Percentiles rank a stretch among this genome's conserved stretches.
phyloP scores from a whole-genome alignment of 2,113 vertebrate genomes.

The Triplophysa dalaica region DNA sequence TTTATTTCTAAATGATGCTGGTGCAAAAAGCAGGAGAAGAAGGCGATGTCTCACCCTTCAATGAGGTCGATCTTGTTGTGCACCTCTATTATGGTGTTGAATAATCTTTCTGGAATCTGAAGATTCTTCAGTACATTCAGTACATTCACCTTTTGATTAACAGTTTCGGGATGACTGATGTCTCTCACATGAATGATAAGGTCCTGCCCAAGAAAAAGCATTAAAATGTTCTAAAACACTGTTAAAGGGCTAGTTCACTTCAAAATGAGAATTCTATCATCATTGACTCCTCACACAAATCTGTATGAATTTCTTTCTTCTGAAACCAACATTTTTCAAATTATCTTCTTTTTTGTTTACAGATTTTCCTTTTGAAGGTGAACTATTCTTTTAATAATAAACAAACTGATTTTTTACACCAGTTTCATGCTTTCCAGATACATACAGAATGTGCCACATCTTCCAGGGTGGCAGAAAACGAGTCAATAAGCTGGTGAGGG shows the following conservation, averaged over 20 bases:
- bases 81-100: slow-evolving; percentile 85
- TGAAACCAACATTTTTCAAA: too few relatives aligned
- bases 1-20: too few relatives aligned
- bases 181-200: slow-evolving; percentile 90
- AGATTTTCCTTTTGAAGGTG: too few relatives aligned
- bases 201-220: slow-evolving; percentile 72
- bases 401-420: neutral
- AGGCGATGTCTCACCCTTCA: slow-evolving; percentile 72
- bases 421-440: slow-evolving; percentile 1
- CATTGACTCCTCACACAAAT: too few relatives aligned
- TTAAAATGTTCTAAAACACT: neutral
- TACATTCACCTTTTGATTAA: slow-evolving; percentile 86
- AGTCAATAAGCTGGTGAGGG: slow-evolving; percentile 87
- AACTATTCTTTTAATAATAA: neutral
- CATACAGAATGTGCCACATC: slow-evolving; percentile 87
- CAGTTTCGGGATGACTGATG: slow-evolving; percentile 85
- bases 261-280: too few relatives aligned
- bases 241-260: too few relatives aligned
- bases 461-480: slow-evolving; percentile 90
- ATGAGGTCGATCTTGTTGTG: slow-evolving; percentile 93
- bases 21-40: neutral
- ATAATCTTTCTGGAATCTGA: slow-evolving; percentile 74
- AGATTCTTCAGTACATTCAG: slow-evolving; percentile 81
- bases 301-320: too few relatives aligned
- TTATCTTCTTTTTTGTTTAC: too few relatives aligned